A percentile compares a stretch with the other conserved stretches of the same genome.
Evolutionary conservation across 2,113 vertebrate species (phyloP).

Genomic region (Pangasianodon hypophthalmus): DNA sequence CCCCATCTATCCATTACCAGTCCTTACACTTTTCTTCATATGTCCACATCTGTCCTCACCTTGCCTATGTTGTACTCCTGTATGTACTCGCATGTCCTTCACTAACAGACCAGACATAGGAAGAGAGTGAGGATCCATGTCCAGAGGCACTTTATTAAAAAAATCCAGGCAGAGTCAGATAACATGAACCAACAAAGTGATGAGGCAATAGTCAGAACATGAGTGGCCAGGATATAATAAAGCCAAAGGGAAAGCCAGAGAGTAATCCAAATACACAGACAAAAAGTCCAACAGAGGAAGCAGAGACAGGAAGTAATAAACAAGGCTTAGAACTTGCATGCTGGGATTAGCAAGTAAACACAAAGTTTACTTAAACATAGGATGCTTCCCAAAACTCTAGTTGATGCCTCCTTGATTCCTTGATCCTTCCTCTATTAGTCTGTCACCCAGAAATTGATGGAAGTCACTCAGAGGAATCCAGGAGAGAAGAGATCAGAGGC

Average conservation of each 20-base stretch:
- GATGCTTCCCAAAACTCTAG: neutral
- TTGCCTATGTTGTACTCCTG: too few relatives aligned
- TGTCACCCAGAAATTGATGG: neutral
- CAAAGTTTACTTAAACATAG: slow-evolving; percentile 1
- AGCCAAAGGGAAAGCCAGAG: neutral
- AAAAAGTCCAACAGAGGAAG: neutral
- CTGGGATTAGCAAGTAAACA: slow-evolving; percentile 16
- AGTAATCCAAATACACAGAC: neutral
- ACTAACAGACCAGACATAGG: neutral
- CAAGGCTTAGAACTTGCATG: neutral
- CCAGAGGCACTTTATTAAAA: neutral
- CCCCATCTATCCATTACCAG: too few relatives aligned
- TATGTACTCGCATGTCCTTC: too few relatives aligned
- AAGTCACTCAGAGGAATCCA: neutral
- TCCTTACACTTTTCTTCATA: too few relatives aligned
- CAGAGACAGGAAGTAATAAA: neutral
- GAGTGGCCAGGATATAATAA: neutral
- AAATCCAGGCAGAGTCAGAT: neutral
- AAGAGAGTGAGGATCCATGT: neutral
- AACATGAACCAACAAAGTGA: neutral
- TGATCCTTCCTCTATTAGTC: neutral
- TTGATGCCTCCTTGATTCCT: neutral
- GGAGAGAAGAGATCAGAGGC: neutral
- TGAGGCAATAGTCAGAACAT: neutral
- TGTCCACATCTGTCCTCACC: too few relatives aligned